phyloP scores from a whole-genome alignment of 2,888 invertebrate genomes.

The Metopia argyrocephala region DNA sequence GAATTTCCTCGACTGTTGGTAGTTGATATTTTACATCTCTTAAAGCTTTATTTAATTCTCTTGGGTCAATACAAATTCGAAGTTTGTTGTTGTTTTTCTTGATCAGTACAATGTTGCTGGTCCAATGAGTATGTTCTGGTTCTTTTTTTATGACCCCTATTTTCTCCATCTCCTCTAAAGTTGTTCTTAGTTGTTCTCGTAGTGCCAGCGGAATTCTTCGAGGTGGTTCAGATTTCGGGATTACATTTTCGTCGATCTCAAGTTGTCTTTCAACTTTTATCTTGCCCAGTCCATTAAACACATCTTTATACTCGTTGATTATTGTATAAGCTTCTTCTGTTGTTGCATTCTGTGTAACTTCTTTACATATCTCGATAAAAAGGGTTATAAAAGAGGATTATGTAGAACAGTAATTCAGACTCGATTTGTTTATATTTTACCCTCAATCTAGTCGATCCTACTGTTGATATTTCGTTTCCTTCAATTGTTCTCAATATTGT shows the following conservation, averaged over 20 bases:
- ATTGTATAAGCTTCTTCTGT: constrained; percentile 6
- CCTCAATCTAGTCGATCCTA: constrained; percentile 25
- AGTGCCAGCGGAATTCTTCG: constrained; percentile 11
- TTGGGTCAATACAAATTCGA: neutral
- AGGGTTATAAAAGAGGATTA: constrained; percentile 24
- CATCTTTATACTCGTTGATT: constrained; percentile 6
- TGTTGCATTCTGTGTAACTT: neutral
- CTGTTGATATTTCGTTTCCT: constrained; percentile 3
- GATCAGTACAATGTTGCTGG: constrained; percentile 6
- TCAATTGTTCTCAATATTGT: constrained; percentile 22
- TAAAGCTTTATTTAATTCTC: neutral
- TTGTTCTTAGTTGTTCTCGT: constrained; percentile 1
- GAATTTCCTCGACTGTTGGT: constrained; percentile 2
- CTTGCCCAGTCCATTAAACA: constrained; percentile 24
- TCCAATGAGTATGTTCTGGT: constrained; percentile 2
- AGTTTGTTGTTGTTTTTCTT: constrained; percentile 13
- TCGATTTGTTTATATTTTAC: too few species aligned
- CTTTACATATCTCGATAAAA: constrained; percentile 17
- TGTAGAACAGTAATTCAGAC: constrained; percentile 17
- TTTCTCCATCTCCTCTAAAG: constrained; percentile 17
- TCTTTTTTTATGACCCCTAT: neutral
- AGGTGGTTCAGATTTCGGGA: constrained; percentile 12
- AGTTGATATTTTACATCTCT: constrained; percentile 13
- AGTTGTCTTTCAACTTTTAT: neutral
- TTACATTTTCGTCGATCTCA: constrained; percentile 6